Conservation (phyloP, 2,113 vertebrate species). For the Gallinago paraguaiae region DNA sequence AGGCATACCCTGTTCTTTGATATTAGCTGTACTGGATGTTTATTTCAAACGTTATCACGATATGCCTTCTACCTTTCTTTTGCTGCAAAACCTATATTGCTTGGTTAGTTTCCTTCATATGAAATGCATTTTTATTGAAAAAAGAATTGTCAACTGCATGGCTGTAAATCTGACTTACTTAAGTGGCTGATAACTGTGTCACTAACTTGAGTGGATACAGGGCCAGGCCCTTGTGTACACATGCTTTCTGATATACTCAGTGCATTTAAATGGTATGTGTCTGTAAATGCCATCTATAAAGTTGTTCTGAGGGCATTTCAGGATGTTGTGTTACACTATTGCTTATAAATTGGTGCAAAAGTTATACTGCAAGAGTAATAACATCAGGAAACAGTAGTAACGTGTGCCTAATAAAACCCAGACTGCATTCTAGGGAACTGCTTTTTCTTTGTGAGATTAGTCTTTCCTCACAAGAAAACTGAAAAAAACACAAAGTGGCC, state of each 20-base stretch:
- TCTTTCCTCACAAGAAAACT: background rate
- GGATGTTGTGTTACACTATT: background rate
- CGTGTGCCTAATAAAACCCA: background rate
- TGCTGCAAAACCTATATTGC: background rate
- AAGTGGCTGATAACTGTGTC: background rate
- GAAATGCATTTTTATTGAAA: background rate
- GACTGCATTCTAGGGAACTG: background rate
- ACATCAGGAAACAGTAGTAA: constrained; percentile 10
- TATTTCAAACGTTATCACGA: background rate
- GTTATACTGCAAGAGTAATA: background rate
- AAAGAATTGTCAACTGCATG: background rate
- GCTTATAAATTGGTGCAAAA: background rate
- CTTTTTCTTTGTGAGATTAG: background rate
- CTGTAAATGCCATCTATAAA: background rate
- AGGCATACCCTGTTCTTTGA: too few species aligned
- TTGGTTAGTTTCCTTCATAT: background rate
- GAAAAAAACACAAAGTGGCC: background rate
- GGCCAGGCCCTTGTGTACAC: background rate
- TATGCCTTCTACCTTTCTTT: background rate
- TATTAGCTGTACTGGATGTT: background rate
- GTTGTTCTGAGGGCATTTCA: background rate
- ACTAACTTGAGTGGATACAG: background rate
- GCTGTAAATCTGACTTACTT: background rate
- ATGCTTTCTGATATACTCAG: background rate
- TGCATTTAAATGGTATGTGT: background rate